These are phyloP conservation scores for Pangasianodon hypophthalmus DNA, from an alignment of 2,113 vertebrate species.

Conservation along the genomic window DNA sequence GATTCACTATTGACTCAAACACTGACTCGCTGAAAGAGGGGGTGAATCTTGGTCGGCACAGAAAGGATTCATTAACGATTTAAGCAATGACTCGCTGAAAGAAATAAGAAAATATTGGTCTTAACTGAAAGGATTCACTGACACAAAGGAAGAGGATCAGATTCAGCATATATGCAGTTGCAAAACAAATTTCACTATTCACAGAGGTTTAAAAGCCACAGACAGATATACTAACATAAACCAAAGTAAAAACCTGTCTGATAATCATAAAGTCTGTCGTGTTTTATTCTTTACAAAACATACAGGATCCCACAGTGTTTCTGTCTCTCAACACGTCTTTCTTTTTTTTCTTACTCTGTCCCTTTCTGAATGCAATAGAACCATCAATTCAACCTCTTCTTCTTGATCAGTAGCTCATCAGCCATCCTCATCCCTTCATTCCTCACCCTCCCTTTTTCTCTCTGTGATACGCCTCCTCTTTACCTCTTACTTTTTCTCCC, in stretches of 20 bases:
- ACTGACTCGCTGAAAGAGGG: neutral
- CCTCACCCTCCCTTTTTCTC: conserved; percentile 24
- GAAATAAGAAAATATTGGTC: neutral
- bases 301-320: neutral
- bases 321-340: neutral
- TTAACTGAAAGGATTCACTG: neutral
- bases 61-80: neutral
- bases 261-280: neutral
- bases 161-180: neutral
- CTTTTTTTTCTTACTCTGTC: conserved; percentile 39
- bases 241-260: neutral
- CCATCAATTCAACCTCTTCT: conserved; percentile 22
- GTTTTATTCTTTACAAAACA: neutral
- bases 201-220: neutral
- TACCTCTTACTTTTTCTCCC: conserved; percentile 36
- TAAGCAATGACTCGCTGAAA: neutral
- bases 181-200: neutral
- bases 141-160: neutral
- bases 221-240: neutral
- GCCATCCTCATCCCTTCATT: conserved; percentile 34
- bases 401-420: neutral
- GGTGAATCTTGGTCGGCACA: neutral
- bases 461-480: conserved; percentile 4
- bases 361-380: conserved; percentile 20
- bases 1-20: neutral